Conservation (phyloP, 2,797 vertebrate species). For the Alca torda region DNA sequence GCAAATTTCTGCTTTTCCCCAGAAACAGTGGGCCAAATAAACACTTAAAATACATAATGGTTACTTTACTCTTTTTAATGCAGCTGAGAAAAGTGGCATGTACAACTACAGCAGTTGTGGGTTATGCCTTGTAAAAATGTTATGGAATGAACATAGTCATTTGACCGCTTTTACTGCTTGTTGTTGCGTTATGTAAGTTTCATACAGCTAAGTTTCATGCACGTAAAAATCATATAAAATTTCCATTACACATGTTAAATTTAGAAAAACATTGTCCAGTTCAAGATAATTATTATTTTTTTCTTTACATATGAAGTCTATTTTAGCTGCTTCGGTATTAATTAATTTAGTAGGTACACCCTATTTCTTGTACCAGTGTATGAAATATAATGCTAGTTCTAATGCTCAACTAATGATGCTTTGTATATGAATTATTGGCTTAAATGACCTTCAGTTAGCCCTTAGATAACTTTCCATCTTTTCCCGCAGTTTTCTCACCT, state of each 20-base stretch:
- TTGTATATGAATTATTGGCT: background rate
- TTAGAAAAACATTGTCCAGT: background rate
- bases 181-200: background rate
- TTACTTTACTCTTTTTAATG: background rate
- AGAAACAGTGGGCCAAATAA: slow-evolving; percentile 19
- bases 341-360: background rate
- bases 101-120: background rate
- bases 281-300: background rate
- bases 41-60: background rate
- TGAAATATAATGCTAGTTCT: background rate
- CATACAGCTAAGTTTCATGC: background rate
- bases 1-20: background rate
- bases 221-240: background rate
- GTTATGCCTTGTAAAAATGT: slow-evolving; percentile 7
- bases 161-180: slow-evolving; percentile 21
- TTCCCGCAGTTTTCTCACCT: background rate
- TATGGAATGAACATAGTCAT: background rate
- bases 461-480: background rate
- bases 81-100: background rate
- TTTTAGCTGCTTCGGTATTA: background rate
- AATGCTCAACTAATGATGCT: background rate
- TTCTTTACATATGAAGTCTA: background rate
- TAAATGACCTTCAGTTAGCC: background rate
- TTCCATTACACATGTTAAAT: background rate
- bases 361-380: background rate